Base-by-base conservation (phyloP, 2,888 invertebrate genomes). In the Eurois occulta region DNA sequence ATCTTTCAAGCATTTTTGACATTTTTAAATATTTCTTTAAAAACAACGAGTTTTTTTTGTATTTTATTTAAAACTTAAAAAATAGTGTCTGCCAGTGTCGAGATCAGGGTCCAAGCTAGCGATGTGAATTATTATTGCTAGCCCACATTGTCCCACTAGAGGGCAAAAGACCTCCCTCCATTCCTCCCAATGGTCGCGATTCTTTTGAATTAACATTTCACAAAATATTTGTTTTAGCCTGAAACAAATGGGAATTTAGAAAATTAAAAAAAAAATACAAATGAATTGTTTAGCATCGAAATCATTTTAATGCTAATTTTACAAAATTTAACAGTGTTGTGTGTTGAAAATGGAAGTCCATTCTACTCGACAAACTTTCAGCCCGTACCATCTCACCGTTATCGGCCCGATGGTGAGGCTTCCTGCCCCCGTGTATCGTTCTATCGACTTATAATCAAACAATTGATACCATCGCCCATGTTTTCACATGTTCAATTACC, bases 381-480 rank as follows among this genome's bases (percentile, higher is more conserved):
- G 0, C 13, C 86, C 79, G 92, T 93, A 85, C 87, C 21, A 86
- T 90, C 48, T 64, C 46, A 68, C 18, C 70, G 83, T 80, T 92
- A 93, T 92, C 90, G 90, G 85, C 74, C 85, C 91, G 86, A 92
- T 93, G 94, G 93, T 93, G 94, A 93, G 91, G 91, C 93, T 92
- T 92, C 91, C 93, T 88, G 78, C 90, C 88, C 86, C 89, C 87
- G 87, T 83, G 87, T 81, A 80, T 85, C 90, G 92, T 92, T 94
- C 94, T 93, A 94, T 95, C 91, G 92, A 92, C 94, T 93, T 93
- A 93, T 93, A 93, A 94, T 95, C 94, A 94, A 94, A 94, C 92
- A 91, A 90, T 77, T 91, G 94, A 94, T 95, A 94, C 88, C 81
- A 94, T 95, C 94, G 91, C 80, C 83, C 84, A 90, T 89, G 90